Conservation (phyloP, 2,888 invertebrate genomes). For the Brenthis hecate region DNA sequence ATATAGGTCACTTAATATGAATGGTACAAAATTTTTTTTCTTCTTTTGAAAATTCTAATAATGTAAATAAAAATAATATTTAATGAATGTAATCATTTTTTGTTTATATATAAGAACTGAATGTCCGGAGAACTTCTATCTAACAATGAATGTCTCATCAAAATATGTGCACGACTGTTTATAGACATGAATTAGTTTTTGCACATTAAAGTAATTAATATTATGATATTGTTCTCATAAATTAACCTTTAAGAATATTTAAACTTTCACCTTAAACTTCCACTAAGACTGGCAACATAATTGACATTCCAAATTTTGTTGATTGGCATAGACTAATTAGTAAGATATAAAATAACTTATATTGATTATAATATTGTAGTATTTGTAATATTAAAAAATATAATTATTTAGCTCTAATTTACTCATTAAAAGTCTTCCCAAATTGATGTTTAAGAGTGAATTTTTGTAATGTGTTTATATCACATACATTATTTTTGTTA, state of each 20-base stretch:
- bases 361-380: conserved; percentile 53
- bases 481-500: background rate
- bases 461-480: background rate
- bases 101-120: conserved; percentile 7
- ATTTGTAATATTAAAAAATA: conserved; percentile 42
- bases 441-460: conserved; percentile 1
- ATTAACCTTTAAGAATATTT: conserved; percentile 16
- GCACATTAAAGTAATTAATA: conserved; percentile 4
- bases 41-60: conserved; percentile 7
- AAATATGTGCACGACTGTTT: background rate
- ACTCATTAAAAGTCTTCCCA: conserved; percentile 37
- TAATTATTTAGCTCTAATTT: conserved; percentile 14
- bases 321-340: conserved; percentile 40
- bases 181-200: background rate
- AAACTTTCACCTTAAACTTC: conserved; percentile 25
- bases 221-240: conserved; percentile 6
- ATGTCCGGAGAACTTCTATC: background rate
- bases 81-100: conserved; percentile 6
- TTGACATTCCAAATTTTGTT: conserved; percentile 61
- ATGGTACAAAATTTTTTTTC: conserved; percentile 21
- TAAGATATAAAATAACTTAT: conserved; percentile 53
- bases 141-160: background rate
- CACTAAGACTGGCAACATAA: conserved; percentile 41
- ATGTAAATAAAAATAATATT: conserved; percentile 18
- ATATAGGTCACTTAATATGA: conserved; percentile 2